Base-by-base conservation (phyloP, 2,888 invertebrate genomes). In the Pseudanteris insignis region DNA sequence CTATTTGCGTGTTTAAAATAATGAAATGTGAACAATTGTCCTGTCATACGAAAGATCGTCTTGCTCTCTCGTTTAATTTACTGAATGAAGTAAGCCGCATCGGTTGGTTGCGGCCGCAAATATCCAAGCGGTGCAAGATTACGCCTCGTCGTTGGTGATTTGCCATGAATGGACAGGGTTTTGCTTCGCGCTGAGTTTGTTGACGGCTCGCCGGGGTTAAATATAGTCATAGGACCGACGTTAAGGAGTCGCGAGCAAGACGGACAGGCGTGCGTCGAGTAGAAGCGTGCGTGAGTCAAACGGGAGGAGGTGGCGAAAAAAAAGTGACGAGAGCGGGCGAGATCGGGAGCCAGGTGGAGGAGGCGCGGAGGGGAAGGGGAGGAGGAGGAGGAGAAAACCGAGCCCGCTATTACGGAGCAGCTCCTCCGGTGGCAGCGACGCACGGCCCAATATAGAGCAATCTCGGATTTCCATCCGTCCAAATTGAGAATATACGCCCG, bases 401-500 rank as follows among this genome's bases (percentile, higher is more conserved):
- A 67, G 67, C 69, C 70, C 72, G 76, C 76, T 75, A 73, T 73
- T 75, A 73, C 73, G 67, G 73, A 71, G 72, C 73, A 70, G 69
- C 70, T 69, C 69, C 66, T 71, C 69, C 66, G 64, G 61, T 58
- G 67, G 74, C 68, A 73, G 68, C 75, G 75, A 72, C 80, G 79
- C 81, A 83, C 82, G 82, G 80, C 86, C 86, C 82, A 84, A 86
- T 86, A 85, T 82, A 85, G 86, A 81, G 83, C 85, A 86, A 85
- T 85, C 86, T 86, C 86, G 84, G 83, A 84, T 86, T 86, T 86
- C 86, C 82, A 82, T 81, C 83, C 83, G 82, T 81, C 86, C 85
- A 85, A 85, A 85, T 85, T 83, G 81, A 85, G 85, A 84, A 84
- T 84, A 83, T 84, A 77, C 79, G 77, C 76, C 78, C 78, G 73